Percentiles rank a stretch among this genome's conserved stretches.
Evolutionary conservation across 1,140 invertebrate genomes (phyloP).

Genomic region (Euschistus heros): DNA sequence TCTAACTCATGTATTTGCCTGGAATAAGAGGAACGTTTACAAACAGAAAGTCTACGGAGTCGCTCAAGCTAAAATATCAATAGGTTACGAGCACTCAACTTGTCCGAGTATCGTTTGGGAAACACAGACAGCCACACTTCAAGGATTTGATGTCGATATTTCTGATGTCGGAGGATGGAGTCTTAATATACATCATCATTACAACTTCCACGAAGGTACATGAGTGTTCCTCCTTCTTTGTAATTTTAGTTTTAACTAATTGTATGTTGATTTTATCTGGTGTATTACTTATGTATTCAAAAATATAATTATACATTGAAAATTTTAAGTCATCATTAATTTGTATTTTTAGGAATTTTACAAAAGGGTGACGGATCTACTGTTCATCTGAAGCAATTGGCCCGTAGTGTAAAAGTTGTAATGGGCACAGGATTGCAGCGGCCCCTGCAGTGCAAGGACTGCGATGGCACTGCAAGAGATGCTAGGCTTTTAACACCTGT

Average conservation of each 20-base stretch:
- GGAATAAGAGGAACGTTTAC: constrained; percentile 95
- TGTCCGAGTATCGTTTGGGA: constrained; percentile 86
- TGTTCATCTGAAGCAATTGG: constrained; percentile 86
- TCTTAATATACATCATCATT: constrained; percentile 93
- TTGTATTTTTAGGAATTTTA: constrained; percentile 51
- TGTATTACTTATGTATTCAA: no score
- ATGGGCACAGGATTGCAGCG: constrained; percentile 89
- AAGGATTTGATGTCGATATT: constrained; percentile 95
- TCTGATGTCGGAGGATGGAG: constrained; percentile 97
- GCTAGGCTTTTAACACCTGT: constrained; percentile 82
- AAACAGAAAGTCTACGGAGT: constrained; percentile 90
- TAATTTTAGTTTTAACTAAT: no score
- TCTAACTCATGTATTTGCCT: constrained; percentile 87
- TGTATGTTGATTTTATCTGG: no score
- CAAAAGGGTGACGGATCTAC: constrained; percentile 93
- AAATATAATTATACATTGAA: no score
- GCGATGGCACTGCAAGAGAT: constrained; percentile 76
- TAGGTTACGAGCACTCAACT: constrained; percentile 88
- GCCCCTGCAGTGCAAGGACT: constrained; percentile 62
- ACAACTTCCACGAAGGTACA: constrained; percentile 88
- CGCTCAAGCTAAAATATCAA: constrained; percentile 71
- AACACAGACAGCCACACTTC: constrained; percentile 79
- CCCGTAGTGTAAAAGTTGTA: constrained; percentile 76
- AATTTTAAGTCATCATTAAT: no score
- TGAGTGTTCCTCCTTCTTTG: not conserved